These are phyloP conservation scores for Lagopus muta DNA, from an alignment of 2,113 vertebrate species.

Conservation along the genomic window DNA sequence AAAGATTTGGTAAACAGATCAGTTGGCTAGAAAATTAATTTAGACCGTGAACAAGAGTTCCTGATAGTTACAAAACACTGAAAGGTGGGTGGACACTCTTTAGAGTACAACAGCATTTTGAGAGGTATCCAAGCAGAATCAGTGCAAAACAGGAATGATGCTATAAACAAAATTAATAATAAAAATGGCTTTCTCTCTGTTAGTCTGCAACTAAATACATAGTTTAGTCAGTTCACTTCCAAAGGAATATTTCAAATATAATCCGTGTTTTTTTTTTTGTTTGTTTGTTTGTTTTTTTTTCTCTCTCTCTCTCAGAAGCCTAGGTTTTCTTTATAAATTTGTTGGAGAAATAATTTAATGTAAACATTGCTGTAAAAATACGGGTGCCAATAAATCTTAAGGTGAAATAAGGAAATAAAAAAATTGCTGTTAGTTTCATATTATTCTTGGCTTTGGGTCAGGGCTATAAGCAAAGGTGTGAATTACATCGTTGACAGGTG, in stretches of 20 bases:
- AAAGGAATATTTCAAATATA: not conserved
- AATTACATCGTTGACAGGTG: slow-evolving; percentile 55
- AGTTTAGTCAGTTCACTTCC: not conserved
- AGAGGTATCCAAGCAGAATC: not conserved
- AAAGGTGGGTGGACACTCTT: not conserved
- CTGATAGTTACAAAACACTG: not conserved
- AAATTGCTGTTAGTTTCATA: not conserved
- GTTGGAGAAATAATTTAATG: not conserved
- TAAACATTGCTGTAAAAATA: not conserved
- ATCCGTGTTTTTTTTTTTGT: not conserved
- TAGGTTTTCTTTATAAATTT: not conserved
- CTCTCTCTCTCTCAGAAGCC: not conserved
- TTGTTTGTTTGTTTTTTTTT: not conserved
- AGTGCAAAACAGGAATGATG: not conserved
- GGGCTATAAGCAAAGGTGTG: slow-evolving; percentile 42
- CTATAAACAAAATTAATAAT: not conserved
- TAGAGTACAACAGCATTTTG: not conserved
- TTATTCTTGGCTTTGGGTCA: slow-evolving; percentile 53
- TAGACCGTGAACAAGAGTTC: not conserved
- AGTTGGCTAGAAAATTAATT: not conserved
- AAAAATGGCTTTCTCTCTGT: not conserved
- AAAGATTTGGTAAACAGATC: not conserved
- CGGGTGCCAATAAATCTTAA: not conserved
- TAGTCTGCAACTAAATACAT: not conserved
- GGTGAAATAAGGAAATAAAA: not conserved